Conservation (phyloP, 2,113 vertebrate species). For the Oncorhynchus tshawytscha region DNA sequence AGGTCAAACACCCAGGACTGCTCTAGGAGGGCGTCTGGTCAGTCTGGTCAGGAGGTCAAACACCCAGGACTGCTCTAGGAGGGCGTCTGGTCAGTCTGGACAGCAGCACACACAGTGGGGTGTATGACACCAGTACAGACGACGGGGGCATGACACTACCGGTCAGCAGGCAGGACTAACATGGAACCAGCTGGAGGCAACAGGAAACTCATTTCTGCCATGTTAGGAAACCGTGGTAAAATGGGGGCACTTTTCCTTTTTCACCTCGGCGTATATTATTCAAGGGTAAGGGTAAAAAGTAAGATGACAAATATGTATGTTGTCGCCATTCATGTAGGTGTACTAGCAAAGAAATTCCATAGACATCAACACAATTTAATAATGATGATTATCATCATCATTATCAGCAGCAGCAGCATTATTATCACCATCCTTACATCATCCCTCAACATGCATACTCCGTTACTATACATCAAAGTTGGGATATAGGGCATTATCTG, state of each 20-base stretch:
- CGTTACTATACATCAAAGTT: neutral
- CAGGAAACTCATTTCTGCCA: slow-evolving; percentile 31
- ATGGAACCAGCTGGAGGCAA: slow-evolving; percentile 19
- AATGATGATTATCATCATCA: neutral
- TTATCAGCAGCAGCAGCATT: neutral
- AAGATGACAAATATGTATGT: slow-evolving; percentile 21
- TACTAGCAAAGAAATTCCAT: slow-evolving; percentile 18
- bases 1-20: slow-evolving; percentile 19
- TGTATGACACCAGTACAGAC: neutral
- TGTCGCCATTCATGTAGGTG: slow-evolving; percentile 24
- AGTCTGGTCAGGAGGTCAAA: slow-evolving; percentile 23
- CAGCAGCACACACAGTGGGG: slow-evolving; percentile 6
- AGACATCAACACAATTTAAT: neutral
- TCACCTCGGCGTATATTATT: slow-evolving; percentile 1
- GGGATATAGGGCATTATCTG: neutral
- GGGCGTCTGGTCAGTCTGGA: slow-evolving; percentile 10
- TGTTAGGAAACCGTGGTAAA: slow-evolving; percentile 28
- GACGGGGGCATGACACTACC: neutral
- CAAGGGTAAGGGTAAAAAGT: slow-evolving; percentile 7
- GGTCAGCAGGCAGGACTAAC: slow-evolving; percentile 21
- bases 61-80: neutral
- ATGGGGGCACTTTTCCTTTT: slow-evolving; percentile 11
- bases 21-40: slow-evolving; percentile 11
- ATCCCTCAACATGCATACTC: neutral
- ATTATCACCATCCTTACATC: neutral